These are phyloP conservation scores for Spea bombifrons DNA, from an alignment of 2,113 vertebrate genomes.

Conservation along the genomic window DNA sequence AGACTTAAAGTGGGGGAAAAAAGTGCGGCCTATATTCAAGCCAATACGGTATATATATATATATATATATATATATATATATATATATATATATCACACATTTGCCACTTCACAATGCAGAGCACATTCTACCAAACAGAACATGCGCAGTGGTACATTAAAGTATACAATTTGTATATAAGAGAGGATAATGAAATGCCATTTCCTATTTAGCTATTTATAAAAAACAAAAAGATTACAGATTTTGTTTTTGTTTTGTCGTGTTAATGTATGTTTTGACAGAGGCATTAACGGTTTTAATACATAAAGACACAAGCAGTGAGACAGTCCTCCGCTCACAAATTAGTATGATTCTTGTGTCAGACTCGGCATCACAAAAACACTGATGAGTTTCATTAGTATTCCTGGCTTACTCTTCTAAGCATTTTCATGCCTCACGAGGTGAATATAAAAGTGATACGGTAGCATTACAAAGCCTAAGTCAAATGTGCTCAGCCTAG, in stretches of 20 bases:
- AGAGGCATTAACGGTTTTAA: slow-evolving; percentile 8
- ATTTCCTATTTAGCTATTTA: too few relatives aligned
- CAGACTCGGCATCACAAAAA: slow-evolving; percentile 9
- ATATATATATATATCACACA: too few relatives aligned
- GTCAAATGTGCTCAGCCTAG: slow-evolving; percentile 29
- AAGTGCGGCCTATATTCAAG: too few relatives aligned
- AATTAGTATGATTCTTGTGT: slow-evolving; percentile 41
- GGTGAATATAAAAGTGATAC: slow-evolving; percentile 26
- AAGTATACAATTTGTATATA: too few relatives aligned
- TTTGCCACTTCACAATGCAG: too few relatives aligned
- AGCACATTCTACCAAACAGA: too few relatives aligned
- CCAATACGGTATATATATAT: too few relatives aligned
- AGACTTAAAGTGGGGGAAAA: too few relatives aligned
- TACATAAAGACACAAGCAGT: slow-evolving; percentile 21
- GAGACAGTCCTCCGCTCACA: slow-evolving; percentile 17
- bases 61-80: too few relatives aligned
- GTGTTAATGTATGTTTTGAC: slow-evolving; percentile 16
- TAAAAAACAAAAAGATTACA: neutral
- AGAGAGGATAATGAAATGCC: too few relatives aligned
- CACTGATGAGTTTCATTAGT: slow-evolving; percentile 38
- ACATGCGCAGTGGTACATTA: too few relatives aligned
- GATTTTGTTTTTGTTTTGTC: slow-evolving; percentile 2
- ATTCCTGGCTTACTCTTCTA: slow-evolving; percentile 34
- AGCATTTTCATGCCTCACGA: slow-evolving; percentile 29
- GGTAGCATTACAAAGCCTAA: slow-evolving; percentile 1